Evolutionary conservation across 2,113 vertebrate species (phyloP), one percentile per base, ranked within the genome.

Genomic region (Platycercus adscitus): DNA sequence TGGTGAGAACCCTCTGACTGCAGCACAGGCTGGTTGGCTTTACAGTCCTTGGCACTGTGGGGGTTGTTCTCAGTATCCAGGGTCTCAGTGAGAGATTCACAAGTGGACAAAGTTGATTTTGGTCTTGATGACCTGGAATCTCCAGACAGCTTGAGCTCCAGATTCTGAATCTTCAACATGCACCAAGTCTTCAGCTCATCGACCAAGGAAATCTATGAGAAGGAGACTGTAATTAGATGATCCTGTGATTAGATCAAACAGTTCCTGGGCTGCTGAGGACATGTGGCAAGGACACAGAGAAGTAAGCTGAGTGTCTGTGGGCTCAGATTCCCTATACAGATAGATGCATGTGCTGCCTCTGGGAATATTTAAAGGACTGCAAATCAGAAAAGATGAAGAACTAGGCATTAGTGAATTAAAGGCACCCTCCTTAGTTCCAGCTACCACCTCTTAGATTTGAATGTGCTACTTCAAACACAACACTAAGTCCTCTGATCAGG

Each of bases 101-200:
- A 97, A 26, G 96, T 97, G 63, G 99, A 99, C n/a, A 98, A 96
- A 44, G 97, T 98, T 69, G 97, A 98, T 89, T 97, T 98, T 76
- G 98, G 96, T 84, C 96, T 97, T 35, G 95, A 96, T 92, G 96
- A 65, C 55, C 96, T 91, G 64, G 98, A 97, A 44, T 99, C 99
- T 78, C 98, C 98, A 31, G 98, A 98, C 91, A 99, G 97, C 81
- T 97, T 98, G 56, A 98, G 91, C 96, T 99, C 99, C 96, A 99
- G 98, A 96, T 98, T 98, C 94, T 99, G 99, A 95, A 99, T 99
- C 98, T 99, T 99, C 81, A 99, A 96, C 97, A 99, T 91, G 96
- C 99, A 99, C 99, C 99, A 99, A 88, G 97, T 98, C 98, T 99
- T 99, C 97, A 99, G 97, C 93, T 99, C 99, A 35, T 97, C 98